These are phyloP conservation scores for Erannis defoliaria DNA, from an alignment of 2,888 invertebrate genomes.

Conservation along the genomic window DNA sequence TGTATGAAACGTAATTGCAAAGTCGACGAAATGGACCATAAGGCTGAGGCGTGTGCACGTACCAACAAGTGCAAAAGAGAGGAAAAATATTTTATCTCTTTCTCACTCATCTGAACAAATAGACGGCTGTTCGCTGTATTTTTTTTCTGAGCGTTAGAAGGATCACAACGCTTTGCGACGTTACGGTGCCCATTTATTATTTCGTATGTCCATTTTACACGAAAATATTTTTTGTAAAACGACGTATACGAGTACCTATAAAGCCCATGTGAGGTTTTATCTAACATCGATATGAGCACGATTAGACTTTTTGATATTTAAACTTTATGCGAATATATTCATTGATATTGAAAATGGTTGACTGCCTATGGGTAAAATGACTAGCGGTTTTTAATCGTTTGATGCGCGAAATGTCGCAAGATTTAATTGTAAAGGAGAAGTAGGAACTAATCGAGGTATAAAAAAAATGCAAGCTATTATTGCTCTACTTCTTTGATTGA, in stretches of 20 bases:
- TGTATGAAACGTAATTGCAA: not conserved
- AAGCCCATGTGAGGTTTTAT: slow-evolving; percentile 50
- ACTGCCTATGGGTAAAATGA: slow-evolving; percentile 50
- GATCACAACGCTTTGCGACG: not conserved
- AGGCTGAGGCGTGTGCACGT: too few species aligned
- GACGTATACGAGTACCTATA: slow-evolving; percentile 62
- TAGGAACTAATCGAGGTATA: not conserved
- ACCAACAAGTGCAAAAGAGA: not conserved
- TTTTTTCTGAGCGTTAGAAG: not conserved
- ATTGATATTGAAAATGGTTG: slow-evolving; percentile 33
- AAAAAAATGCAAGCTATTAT: not conserved
- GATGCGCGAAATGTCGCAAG: slow-evolving; percentile 2
- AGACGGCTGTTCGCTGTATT: too few species aligned
- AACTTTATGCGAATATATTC: slow-evolving; percentile 43
- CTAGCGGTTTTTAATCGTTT: slow-evolving; percentile 37
- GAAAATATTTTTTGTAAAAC: slow-evolving; percentile 47
- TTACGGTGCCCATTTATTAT: not conserved
- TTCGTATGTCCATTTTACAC: slow-evolving; percentile 27
- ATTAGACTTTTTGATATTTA: slow-evolving; percentile 42
- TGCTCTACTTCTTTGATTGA: too few species aligned
- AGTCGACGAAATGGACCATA: not conserved
- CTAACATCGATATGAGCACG: slow-evolving; percentile 52
- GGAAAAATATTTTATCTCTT: too few species aligned
- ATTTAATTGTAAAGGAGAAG: not conserved
- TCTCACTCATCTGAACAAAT: too few species aligned